phyloP scores from a whole-genome alignment of 2,113 vertebrate genomes.

The Tychaedon coryphoeus region DNA sequence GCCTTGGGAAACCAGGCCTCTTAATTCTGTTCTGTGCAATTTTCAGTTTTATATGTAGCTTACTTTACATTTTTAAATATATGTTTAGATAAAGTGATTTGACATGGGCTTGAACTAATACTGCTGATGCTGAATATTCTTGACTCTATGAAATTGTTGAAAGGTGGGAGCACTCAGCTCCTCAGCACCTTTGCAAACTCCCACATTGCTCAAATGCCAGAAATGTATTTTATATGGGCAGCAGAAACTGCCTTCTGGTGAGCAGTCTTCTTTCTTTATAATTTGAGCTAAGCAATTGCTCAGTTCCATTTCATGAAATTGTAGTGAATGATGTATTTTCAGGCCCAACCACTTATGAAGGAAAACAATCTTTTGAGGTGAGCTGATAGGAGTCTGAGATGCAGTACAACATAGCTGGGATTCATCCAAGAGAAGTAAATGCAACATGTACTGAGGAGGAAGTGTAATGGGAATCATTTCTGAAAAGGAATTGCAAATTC shows the following conservation, averaged over 20 bases:
- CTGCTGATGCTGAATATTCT: background rate
- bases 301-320: background rate
- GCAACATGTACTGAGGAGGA: background rate
- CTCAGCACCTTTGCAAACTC: background rate
- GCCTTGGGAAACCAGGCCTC: background rate
- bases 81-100: background rate
- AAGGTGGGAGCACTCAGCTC: background rate
- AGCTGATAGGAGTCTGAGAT: background rate
- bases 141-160: background rate
- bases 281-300: background rate
- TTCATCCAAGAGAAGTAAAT: background rate
- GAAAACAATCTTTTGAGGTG: background rate
- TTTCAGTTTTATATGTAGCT: background rate
- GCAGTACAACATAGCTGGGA: background rate
- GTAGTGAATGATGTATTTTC: background rate
- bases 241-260: background rate
- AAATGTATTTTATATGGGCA: background rate
- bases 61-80: background rate
- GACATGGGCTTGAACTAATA: background rate
- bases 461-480: background rate
- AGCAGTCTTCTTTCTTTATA: background rate
- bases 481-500: background rate
- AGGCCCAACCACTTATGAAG: background rate
- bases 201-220: background rate
- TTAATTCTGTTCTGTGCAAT: background rate